Conservation (phyloP, 2,797 vertebrate species). For the Chelonia mydas region DNA sequence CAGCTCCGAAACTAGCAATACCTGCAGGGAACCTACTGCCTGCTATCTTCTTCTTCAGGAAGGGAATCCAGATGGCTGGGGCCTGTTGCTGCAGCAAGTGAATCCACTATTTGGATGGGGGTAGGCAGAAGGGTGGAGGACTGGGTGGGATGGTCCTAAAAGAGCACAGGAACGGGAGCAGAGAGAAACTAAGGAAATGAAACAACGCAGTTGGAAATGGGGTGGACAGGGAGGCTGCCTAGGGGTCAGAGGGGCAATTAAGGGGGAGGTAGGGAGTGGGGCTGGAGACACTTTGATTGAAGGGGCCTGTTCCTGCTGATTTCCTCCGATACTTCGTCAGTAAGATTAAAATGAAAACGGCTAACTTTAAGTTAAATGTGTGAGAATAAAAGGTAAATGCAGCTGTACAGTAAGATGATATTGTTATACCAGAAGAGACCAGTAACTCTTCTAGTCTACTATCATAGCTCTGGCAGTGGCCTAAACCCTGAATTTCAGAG, state of each 20-base stretch:
- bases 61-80: not conserved
- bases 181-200: not conserved
- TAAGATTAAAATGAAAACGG: conserved; percentile 64
- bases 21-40: not conserved
- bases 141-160: not conserved
- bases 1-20: not conserved
- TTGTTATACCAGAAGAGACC: not conserved
- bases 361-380: conserved; percentile 34
- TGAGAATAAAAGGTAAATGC: conserved; percentile 39
- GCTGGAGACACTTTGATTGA: not conserved
- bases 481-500: conserved; percentile 6
- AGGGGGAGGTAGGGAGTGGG: not conserved
- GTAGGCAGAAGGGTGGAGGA: not conserved
- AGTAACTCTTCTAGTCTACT: not conserved
- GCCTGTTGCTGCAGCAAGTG: not conserved
- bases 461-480: conserved; percentile 6
- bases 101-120: not conserved
- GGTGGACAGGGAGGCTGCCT: not conserved
- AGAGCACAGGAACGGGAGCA: not conserved
- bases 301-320: not conserved
- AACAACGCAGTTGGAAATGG: not conserved
- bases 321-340: not conserved
- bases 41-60: not conserved
- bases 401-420: not conserved
- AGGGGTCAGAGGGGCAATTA: not conserved